These are phyloP conservation scores for Troglohyphantes excavatus DNA, from an alignment of 2,888 invertebrate genomes.

Conservation along the genomic window DNA sequence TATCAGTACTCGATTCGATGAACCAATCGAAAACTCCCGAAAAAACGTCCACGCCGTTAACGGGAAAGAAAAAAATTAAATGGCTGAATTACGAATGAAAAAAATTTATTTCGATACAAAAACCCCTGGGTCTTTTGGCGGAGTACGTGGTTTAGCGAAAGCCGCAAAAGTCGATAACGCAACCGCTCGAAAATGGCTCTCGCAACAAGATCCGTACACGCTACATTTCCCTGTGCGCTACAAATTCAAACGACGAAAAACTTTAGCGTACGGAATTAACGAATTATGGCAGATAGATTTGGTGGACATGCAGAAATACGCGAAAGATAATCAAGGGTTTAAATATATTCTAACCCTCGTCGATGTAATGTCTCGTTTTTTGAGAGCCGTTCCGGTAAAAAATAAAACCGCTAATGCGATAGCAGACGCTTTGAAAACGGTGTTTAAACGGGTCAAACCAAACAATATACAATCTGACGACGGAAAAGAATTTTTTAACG, in stretches of 20 bases:
- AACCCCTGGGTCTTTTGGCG: not conserved
- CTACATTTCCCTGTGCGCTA: slow-evolving; percentile 21
- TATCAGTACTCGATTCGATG: not conserved
- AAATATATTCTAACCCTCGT: too few relatives aligned
- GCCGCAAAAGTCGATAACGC: not conserved
- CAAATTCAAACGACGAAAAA: slow-evolving; percentile 35
- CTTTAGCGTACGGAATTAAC: not conserved
- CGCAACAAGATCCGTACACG: not conserved
- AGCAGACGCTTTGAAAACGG: too few relatives aligned
- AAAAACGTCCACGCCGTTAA: not conserved
- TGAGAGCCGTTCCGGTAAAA: too few relatives aligned
- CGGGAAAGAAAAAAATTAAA: not conserved
- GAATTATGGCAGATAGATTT: slow-evolving; percentile 38
- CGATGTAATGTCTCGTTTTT: too few relatives aligned
- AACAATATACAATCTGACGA: too few relatives aligned
- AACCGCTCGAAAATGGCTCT: not conserved
- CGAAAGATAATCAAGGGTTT: not conserved
- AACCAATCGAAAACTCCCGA: not conserved
- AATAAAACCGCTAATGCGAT: too few relatives aligned
- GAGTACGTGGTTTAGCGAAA: not conserved
- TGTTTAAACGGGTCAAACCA: too few relatives aligned
- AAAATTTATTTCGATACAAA: not conserved
- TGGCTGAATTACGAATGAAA: not conserved
- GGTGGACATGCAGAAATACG: slow-evolving; percentile 23
- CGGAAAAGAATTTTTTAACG: too few relatives aligned